Percentiles rank a stretch among this genome's conserved stretches.
These are phyloP conservation scores for Tamandua tetradactyla DNA, from an alignment of 2,797 vertebrate genomes.

Conservation along the genomic window DNA sequence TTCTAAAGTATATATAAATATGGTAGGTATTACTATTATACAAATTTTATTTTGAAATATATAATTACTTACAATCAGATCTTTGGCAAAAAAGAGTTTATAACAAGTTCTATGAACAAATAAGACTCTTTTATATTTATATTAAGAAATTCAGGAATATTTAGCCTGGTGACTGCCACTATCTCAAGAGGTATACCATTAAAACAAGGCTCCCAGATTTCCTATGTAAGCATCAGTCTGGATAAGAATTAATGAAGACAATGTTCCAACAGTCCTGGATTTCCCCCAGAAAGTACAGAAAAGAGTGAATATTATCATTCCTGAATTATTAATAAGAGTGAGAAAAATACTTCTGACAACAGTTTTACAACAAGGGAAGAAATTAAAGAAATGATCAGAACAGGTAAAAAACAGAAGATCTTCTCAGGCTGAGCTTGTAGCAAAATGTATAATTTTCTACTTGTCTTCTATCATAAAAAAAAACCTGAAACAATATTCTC, in stretches of 20 bases:
- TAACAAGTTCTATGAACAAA: conserved; percentile 5
- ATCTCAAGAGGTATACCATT: background rate
- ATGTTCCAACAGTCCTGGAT: background rate
- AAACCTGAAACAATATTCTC: conserved; percentile 3
- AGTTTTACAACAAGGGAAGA: background rate
- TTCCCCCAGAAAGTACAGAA: background rate
- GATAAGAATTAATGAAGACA: background rate
- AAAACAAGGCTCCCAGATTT: background rate
- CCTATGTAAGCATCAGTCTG: background rate
- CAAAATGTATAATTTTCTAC: conserved; percentile 7
- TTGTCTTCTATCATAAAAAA: background rate
- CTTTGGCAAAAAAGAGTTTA: background rate
- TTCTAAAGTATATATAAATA: background rate
- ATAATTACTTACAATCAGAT: background rate
- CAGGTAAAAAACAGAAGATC: background rate
- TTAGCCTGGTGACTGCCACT: background rate
- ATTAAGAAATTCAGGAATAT: conserved; percentile 28
- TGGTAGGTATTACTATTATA: background rate
- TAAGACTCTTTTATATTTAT: background rate
- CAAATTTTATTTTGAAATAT: background rate
- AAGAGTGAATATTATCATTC: background rate
- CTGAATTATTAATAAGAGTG: background rate
- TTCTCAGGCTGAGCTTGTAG: background rate
- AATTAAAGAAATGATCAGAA: background rate
- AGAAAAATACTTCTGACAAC: conserved; percentile 31